phyloP scores from a whole-genome alignment of 2,797 vertebrate genomes.

The Vultur gryphus region DNA sequence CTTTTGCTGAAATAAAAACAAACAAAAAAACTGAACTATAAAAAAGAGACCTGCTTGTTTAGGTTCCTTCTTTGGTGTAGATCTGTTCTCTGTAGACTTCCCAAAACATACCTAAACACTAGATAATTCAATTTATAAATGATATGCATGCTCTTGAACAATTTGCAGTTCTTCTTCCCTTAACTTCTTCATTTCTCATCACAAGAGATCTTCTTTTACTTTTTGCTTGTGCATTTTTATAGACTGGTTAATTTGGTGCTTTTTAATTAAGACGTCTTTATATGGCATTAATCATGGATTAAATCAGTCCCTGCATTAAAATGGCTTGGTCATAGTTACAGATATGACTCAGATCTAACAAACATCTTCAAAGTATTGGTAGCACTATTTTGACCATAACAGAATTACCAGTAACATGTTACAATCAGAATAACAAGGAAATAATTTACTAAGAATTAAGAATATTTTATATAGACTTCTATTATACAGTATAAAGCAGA shows the following conservation, averaged over 20 bases:
- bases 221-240: neutral
- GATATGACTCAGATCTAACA: neutral
- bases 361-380: neutral
- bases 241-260: neutral
- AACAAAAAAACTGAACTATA: neutral
- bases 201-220: neutral
- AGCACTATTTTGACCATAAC: neutral
- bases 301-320: neutral
- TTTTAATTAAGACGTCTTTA: neutral
- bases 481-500: neutral
- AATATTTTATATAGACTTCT: neutral
- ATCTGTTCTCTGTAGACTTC: neutral
- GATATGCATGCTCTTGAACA: neutral
- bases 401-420: neutral
- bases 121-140: neutral
- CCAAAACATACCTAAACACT: neutral
- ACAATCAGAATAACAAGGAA: neutral
- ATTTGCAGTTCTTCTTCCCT: neutral
- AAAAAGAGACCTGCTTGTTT: neutral
- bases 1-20: neutral
- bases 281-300: neutral
- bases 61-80: neutral
- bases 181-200: neutral
- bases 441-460: neutral
- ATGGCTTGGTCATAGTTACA: neutral